phyloP scores from a whole-genome alignment of 2,888 invertebrate genomes.

The Meganola albula region DNA sequence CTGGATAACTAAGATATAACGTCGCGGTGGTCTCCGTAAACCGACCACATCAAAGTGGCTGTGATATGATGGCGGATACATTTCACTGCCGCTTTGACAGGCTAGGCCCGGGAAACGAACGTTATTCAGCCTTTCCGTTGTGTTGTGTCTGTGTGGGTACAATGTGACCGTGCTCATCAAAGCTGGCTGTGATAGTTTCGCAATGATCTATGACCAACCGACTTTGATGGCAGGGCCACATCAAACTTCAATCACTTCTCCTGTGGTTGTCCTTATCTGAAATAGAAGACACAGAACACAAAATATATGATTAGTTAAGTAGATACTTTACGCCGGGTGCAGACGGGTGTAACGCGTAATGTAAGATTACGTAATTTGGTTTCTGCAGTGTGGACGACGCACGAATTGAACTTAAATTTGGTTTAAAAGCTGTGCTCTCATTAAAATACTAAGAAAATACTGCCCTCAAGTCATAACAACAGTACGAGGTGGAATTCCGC shows the following conservation, averaged over 20 bases:
- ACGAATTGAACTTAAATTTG: too few relatives aligned
- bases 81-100: constrained; percentile 95
- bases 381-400: too few relatives aligned
- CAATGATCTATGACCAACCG: constrained; percentile 87
- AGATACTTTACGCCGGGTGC: background rate
- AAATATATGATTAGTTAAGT: too few relatives aligned
- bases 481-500: too few relatives aligned
- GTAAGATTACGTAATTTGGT: too few relatives aligned
- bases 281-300: constrained; percentile 4
- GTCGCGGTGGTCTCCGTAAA: constrained; percentile 55
- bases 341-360: background rate
- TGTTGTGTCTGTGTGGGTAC: constrained; percentile 19
- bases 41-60: constrained; percentile 98
- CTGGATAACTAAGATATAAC: constrained; percentile 17
- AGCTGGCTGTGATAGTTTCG: constrained; percentile 95
- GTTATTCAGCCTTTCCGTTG: constrained; percentile 1
- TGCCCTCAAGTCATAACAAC: too few relatives aligned
- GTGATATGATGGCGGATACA: constrained; percentile 90
- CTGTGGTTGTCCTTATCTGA: constrained; percentile 10
- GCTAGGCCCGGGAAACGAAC: constrained; percentile 76
- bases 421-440: too few relatives aligned
- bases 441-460: too few relatives aligned
- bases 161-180: constrained; percentile 91
- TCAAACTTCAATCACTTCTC: constrained; percentile 24
- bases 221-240: constrained; percentile 85